phyloP scores from a whole-genome alignment of 2,888 invertebrate species.

The Oscheius sp. region DNA sequence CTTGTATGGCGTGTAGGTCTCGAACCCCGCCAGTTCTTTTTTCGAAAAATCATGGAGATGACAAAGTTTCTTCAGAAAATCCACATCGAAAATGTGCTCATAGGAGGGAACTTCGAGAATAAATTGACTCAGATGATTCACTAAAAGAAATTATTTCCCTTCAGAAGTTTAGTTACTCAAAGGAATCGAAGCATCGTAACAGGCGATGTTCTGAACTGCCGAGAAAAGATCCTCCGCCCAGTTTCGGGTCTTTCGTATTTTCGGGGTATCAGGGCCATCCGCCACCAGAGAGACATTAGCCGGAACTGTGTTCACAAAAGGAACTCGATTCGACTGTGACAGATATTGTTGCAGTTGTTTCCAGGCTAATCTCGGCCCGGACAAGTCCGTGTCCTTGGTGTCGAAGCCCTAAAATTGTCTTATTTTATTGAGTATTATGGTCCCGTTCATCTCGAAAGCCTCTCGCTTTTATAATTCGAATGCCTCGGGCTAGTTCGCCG shows the following conservation, averaged over 20 bases:
- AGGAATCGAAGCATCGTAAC: constrained; percentile 71
- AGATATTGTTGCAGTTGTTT: constrained; percentile 59
- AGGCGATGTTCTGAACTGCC: constrained; percentile 65
- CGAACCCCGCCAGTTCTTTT: constrained; percentile 50
- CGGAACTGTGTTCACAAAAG: constrained; percentile 46
- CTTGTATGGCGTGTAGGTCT: constrained; percentile 53
- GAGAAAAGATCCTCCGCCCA: constrained; percentile 69
- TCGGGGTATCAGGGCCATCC: background rate
- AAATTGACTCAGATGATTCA: constrained; percentile 70
- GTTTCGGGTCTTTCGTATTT: constrained; percentile 39
- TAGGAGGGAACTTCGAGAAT: constrained; percentile 60
- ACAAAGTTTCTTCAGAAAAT: constrained; percentile 63
- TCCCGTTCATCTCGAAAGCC: background rate
- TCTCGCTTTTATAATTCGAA: background rate
- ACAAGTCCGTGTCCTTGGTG: constrained; percentile 67
- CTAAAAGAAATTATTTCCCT: constrained; percentile 47
- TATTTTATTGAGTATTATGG: too few species aligned
- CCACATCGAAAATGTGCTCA: constrained; percentile 57
- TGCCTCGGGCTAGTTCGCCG: background rate
- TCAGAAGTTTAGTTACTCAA: constrained; percentile 46
- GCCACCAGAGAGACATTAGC: constrained; percentile 4
- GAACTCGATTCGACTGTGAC: constrained; percentile 58
- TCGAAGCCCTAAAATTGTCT: constrained; percentile 67
- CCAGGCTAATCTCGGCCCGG: constrained; percentile 68
- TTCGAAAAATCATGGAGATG: constrained; percentile 57